Evolutionary conservation across 2,113 vertebrate genomes (phyloP), one percentile per base, ranked within the genome.

Genomic region (Triplophysa siluroides): DNA sequence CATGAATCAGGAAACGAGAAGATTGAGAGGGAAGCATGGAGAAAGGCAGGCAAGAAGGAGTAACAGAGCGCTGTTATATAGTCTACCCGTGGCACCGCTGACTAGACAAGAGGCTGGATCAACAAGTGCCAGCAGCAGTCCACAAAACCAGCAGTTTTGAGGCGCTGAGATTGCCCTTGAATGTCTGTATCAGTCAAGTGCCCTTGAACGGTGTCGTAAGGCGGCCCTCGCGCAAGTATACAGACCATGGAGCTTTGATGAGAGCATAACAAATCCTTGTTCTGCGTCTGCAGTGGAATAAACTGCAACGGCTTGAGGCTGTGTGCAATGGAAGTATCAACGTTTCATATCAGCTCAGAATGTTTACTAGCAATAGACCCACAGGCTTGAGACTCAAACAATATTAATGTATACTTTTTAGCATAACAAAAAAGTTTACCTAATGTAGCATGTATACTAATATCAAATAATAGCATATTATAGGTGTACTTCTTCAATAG

Each of bases 61-160:
- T 52, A 52, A 16, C 54, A 21, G 18, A 45, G 38, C 12, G 41
- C 56, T 4, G 50, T 58, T 21, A 38, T 58, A 21, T 29, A 41
- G 69, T 60, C 29, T n/a, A 60, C 19, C 4, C 10, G 11, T 56
- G 43, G 43, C 43, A 56, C 29, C 1, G 1, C 29, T 43, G 54
- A 52, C 33, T 26, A 60, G 70, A 24, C 1, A n/a, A 60, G 70
- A 73, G 54, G 29, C 56, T 21, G n/a, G 50, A 26, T 56, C 69
- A 14, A 72, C 26, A 14, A 72, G 47, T n/a, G 47, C 47, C 16
- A 71, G 24, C 68, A 71, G 68, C 50, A 56, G 26, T 72, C 52
- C 69, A 58, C n/a, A 72, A 72, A 72, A 58, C 29, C 68, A 70
- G 23, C 66, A 23, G 41, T 43, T 47, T 18, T 16, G 50, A 18